Evolutionary conservation across 2,888 invertebrate species (phyloP).

Genomic region (Ligdia adustata): DNA sequence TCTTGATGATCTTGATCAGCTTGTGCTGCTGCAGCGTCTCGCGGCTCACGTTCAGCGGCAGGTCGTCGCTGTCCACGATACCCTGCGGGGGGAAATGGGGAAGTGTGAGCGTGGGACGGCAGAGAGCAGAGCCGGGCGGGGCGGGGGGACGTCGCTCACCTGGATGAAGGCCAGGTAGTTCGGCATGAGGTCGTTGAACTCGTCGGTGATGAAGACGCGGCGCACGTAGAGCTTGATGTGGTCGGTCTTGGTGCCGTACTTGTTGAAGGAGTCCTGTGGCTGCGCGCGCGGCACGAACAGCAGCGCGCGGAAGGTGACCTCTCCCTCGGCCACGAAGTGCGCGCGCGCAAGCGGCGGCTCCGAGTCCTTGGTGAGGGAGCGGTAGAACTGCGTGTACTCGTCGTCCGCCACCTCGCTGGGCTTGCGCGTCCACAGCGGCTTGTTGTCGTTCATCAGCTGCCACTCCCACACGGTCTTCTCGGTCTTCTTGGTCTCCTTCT

Average conservation of each 20-base stretch:
- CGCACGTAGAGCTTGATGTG: constrained; percentile 98
- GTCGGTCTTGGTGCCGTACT: constrained; percentile 97
- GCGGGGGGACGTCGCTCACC: constrained; percentile 86
- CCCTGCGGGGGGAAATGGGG: constrained; percentile 86
- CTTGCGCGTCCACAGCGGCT: constrained; percentile 99
- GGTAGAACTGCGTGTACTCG: constrained; percentile 98
- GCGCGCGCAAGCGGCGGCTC: constrained; percentile 91
- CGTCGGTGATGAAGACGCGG: constrained; percentile 99
- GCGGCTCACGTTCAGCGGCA: constrained; percentile 98
- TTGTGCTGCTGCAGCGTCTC: constrained; percentile 99
- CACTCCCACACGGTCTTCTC: constrained; percentile 99
- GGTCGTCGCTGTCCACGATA: constrained; percentile 99
- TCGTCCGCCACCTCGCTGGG: constrained; percentile 90
- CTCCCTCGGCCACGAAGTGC: constrained; percentile 99
- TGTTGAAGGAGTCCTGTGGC: constrained; percentile 97
- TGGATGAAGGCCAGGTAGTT: constrained; percentile 97
- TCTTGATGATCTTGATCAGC: constrained; percentile 99
- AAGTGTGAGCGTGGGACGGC: too few species aligned
- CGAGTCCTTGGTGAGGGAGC: constrained; percentile 95
- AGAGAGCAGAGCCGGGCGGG: constrained; percentile 84
- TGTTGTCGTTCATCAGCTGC: constrained; percentile 97
- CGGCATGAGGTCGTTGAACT: constrained; percentile 99
- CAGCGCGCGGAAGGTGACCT: constrained; percentile 99
- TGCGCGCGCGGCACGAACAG: constrained; percentile 96
- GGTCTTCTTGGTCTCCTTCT: constrained; percentile 86